Base-by-base conservation (phyloP, 2,888 invertebrate species). In the Callimorpha dominula region DNA sequence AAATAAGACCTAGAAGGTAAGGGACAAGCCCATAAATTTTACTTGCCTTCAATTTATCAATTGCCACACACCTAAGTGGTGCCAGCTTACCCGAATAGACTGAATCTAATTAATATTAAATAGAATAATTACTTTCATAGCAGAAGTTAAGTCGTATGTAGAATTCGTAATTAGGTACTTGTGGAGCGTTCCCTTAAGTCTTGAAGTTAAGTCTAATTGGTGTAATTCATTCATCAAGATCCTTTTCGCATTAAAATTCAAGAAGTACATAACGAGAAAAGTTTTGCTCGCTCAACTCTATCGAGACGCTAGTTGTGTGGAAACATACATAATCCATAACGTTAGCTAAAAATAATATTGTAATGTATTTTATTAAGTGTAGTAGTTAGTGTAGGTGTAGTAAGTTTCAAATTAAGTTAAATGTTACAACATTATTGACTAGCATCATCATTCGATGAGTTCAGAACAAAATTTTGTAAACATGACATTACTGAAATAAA, bases 161-260 rank as follows among this genome's bases (percentile, higher is more conserved):
- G 46, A 71, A 65, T 65, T 52, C 54, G 17, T 57, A 66, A 65
- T 31, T 42, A 54, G 40, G 50, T 62, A 65, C 57, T 60, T 60
- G 46, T 42, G 60, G 71, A 66, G 60, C 46, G 63, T 62, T 71
- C 75, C 64, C 60, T 78, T 70, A 72, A 71, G 69, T 78, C 75
- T 71, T 57, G 72, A 74, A 78, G 66, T 70, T 76, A 72, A 70
- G 43, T 64, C 49, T 83, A 81, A 84, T 84, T 83, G 76, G 46
- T 74, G 72, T 79, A 75, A 85, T 77, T 84, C 71, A 77, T 78
- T 75, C 66, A 31, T 31, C 31, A 64, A 78, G 77, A 78, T 79
- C 78, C 78, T 78, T 82, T 83, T 80, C 75, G 70, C 76, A 85
- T 87, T 87, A 80, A 85, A 84, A 85, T 87, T 88, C 86, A 88